Evolutionary conservation across 2,113 vertebrate species (phyloP).

Genomic region (Excalfactoria chinensis): DNA sequence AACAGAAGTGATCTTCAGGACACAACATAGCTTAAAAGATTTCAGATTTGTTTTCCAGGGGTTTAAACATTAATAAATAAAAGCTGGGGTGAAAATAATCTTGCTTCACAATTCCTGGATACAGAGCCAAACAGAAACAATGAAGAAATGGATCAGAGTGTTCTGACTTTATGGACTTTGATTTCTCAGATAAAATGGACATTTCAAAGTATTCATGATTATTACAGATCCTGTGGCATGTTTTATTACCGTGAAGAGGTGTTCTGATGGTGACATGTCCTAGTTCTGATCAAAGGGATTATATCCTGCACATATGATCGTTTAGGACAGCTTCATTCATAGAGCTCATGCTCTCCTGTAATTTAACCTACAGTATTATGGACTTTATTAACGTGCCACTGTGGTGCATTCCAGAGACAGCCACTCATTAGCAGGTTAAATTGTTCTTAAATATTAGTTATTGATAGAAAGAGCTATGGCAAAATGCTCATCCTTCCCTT

Average conservation of each 20-base stretch:
- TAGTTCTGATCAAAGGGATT: background rate
- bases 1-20: background rate
- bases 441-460: background rate
- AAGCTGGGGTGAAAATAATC: background rate
- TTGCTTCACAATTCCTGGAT: background rate
- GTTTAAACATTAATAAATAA: background rate
- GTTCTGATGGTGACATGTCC: background rate
- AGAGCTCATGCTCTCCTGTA: background rate
- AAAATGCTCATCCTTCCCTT: background rate
- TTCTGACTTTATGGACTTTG: background rate
- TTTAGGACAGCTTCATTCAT: background rate
- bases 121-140: background rate
- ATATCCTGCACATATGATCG: background rate
- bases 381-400: background rate
- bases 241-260: background rate
- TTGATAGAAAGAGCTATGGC: background rate
- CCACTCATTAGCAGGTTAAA: slow-evolving; percentile 8
- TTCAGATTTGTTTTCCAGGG: background rate
- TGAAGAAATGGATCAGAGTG: background rate
- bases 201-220: background rate
- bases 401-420: background rate
- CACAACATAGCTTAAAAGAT: background rate
- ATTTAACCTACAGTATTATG: background rate
- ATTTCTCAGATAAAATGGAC: background rate
- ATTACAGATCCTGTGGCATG: background rate